phyloP scores from a whole-genome alignment of 2,113 vertebrate genomes.

The Anolis sagrei region DNA sequence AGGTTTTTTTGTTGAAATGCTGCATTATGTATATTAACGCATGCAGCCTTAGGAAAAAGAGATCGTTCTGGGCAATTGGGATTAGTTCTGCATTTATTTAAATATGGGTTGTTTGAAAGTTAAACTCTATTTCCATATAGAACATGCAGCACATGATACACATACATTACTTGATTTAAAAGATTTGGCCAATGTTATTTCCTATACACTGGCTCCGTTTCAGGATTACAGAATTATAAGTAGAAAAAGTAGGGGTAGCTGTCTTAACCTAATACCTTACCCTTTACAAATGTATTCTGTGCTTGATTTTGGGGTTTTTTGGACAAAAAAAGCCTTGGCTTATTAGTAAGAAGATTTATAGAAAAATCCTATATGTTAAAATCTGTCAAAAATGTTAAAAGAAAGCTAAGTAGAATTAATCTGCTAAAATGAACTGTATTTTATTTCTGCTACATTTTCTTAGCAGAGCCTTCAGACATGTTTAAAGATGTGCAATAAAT shows the following conservation, averaged over 20 bases:
- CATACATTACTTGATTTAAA: not conserved
- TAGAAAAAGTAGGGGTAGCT: not conserved
- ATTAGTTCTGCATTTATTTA: slow-evolving; percentile 47
- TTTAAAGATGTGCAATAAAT: not conserved
- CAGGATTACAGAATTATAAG: slow-evolving; percentile 13
- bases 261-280: not conserved
- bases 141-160: not conserved
- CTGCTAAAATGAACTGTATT: not conserved
- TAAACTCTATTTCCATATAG: slow-evolving; percentile 32
- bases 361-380: not conserved
- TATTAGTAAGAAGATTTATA: not conserved
- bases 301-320: not conserved
- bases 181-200: not conserved
- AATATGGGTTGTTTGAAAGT: slow-evolving; percentile 37
- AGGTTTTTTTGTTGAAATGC: not conserved
- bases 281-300: slow-evolving; percentile 26
- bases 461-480: not conserved
- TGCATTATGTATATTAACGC: slow-evolving; percentile 46
- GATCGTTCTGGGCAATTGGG: slow-evolving; percentile 34
- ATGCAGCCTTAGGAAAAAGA: slow-evolving; percentile 34
- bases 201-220: slow-evolving; percentile 1
- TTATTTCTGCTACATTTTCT: not conserved
- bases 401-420: not conserved
- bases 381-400: not conserved
- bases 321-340: not conserved